These are phyloP conservation scores for Tauraco hartlaubi DNA, from an alignment of 2,797 vertebrate genomes.

Conservation along the genomic window DNA sequence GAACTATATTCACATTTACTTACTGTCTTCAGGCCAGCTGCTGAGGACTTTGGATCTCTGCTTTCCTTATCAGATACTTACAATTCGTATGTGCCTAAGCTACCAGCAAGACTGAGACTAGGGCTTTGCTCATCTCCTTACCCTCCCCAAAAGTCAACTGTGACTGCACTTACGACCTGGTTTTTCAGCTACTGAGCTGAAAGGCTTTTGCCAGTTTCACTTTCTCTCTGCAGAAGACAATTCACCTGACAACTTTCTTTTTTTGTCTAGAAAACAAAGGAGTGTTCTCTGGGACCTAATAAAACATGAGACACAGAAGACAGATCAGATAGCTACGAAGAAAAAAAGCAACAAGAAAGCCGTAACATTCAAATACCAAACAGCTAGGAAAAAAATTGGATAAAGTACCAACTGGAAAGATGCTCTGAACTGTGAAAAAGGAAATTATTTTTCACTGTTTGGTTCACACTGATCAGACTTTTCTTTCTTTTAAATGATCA, in stretches of 20 bases:
- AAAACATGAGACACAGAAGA: neutral
- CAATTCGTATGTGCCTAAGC: neutral
- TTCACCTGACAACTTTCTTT: neutral
- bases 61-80: neutral
- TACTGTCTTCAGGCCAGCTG: neutral
- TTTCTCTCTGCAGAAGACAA: neutral
- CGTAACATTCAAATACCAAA: neutral
- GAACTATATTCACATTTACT: neutral
- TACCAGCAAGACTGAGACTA: neutral
- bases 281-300: neutral
- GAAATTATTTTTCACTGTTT: slow-evolving; percentile 15
- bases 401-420: neutral
- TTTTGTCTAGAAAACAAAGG: neutral
- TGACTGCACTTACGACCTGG: neutral
- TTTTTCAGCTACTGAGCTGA: neutral
- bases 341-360: neutral
- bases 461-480: neutral
- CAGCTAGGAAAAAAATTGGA: neutral
- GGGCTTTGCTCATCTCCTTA: neutral
- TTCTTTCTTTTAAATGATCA: slow-evolving; percentile 18
- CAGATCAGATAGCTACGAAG: neutral
- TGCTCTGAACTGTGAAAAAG: slow-evolving; percentile 8
- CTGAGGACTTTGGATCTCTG: neutral
- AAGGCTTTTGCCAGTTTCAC: neutral
- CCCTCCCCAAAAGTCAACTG: neutral